Evolutionary conservation across 1,140 invertebrate genomes (phyloP).

Genomic region (Brachionus rotundiformis): DNA sequence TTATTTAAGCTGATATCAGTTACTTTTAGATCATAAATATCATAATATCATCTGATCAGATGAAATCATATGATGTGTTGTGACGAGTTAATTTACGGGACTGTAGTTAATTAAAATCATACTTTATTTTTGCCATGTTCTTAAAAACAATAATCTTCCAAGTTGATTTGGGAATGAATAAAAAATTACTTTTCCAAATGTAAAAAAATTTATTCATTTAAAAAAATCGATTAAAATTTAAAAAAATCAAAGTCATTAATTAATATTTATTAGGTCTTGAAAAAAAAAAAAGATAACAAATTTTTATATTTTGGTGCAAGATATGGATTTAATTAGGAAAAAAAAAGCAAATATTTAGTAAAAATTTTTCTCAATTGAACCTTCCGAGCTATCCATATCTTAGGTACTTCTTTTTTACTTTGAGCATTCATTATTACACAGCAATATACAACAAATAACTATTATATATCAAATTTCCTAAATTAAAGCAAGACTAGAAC

Average conservation of each 20-base stretch:
- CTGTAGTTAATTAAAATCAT: too few relatives aligned
- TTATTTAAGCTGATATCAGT: too few relatives aligned
- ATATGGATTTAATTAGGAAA: not conserved
- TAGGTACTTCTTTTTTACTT: not conserved
- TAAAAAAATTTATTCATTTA: conserved; percentile 14
- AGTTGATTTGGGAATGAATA: not conserved
- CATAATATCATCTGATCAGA: too few relatives aligned
- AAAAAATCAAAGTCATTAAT: not conserved
- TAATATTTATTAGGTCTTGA: conserved; percentile 9
- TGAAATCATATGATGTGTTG: too few relatives aligned
- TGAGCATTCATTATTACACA: not conserved
- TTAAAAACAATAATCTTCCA: too few relatives aligned
- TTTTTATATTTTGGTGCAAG: not conserved
- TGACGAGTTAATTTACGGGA: too few relatives aligned
- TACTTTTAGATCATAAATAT: too few relatives aligned
- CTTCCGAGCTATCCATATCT: not conserved
- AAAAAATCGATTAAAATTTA: conserved; percentile 2
- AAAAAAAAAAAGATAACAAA: not conserved
- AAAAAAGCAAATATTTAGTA: not conserved
- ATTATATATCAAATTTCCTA: not conserved
- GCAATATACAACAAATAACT: not conserved
- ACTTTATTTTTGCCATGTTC: too few relatives aligned
- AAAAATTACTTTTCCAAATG: not conserved
- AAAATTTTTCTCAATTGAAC: not conserved
- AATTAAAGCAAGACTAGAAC: conserved; percentile 6